Conservation (phyloP, 2,113 vertebrate genomes). For the Petromus typicus region DNA sequence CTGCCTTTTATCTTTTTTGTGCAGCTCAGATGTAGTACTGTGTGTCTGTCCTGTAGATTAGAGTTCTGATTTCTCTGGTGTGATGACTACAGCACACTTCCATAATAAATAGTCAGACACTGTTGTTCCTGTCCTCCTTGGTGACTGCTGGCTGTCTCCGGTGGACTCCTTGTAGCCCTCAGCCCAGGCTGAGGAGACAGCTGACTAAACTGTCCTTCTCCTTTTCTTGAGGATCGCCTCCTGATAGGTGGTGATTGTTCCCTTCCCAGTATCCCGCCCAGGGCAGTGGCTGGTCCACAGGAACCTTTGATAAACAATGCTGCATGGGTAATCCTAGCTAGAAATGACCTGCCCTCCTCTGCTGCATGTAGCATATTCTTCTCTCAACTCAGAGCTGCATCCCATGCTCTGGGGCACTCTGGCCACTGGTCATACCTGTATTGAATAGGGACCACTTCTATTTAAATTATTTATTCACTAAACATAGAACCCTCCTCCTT, state of each 20-base stretch:
- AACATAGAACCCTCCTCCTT: not conserved
- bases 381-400: not conserved
- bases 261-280: not conserved
- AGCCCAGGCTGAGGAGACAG: accelerated
- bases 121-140: not conserved
- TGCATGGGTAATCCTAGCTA: not conserved
- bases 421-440: too few relatives aligned
- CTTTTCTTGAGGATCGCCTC: not conserved
- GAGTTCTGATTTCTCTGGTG: not conserved
- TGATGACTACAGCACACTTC: accelerated
- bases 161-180: too few relatives aligned
- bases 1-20: not conserved
- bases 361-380: accelerated
- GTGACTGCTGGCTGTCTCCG: not conserved
- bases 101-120: accelerated
- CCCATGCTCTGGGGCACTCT: not conserved
- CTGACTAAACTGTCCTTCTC: not conserved
- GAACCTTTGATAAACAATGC: not conserved
- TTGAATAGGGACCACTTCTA: not conserved
- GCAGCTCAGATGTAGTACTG: too few relatives aligned
- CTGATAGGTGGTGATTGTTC: not conserved
- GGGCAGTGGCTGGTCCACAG: too few relatives aligned
- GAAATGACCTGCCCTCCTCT: not conserved
- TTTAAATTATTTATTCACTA: not conserved
- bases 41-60: not conserved